Percentiles rank a stretch among this genome's conserved stretches.
These are phyloP conservation scores for Heliothis virescens DNA, from an alignment of 1,140 invertebrate genomes.

Conservation along the genomic window DNA sequence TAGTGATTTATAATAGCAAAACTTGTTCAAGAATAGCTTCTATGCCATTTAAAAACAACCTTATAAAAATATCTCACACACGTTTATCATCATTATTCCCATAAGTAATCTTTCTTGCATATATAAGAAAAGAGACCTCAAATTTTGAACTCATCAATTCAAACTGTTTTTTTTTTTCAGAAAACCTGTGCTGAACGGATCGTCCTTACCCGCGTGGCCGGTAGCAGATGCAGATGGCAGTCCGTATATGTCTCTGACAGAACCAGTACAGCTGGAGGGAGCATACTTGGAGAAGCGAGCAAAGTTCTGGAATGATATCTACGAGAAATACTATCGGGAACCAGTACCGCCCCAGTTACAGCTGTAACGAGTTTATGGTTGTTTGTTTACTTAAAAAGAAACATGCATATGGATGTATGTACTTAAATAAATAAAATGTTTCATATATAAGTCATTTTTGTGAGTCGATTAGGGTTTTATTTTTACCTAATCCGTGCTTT, in stretches of 20 bases:
- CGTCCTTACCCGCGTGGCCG: conserved; percentile 58
- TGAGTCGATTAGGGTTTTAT: too few species aligned
- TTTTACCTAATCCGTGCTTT: too few species aligned
- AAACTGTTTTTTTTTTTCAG: conserved; percentile 60
- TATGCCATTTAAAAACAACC: too few species aligned
- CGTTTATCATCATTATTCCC: too few species aligned
- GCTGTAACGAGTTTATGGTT: not conserved
- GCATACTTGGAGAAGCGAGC: conserved; percentile 51
- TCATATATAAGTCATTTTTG: too few species aligned
- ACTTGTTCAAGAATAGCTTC: too few species aligned
- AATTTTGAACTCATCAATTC: not conserved
- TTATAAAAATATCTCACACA: too few species aligned
- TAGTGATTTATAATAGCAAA: not conserved
- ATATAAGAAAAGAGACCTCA: too few species aligned
- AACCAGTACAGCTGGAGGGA: conserved; percentile 48
- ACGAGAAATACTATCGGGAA: conserved; percentile 56
- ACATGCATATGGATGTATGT: too few species aligned
- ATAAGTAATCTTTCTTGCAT: too few species aligned
- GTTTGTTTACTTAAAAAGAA: not conserved
- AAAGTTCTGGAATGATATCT: conserved; percentile 64
- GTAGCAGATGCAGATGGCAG: conserved; percentile 48
- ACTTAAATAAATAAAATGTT: too few species aligned
- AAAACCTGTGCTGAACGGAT: conserved; percentile 56
- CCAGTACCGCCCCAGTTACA: conserved; percentile 48
- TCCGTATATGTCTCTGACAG: conserved; percentile 59